Evolutionary conservation across 2,113 vertebrate genomes (phyloP).

Genomic region (Triplophysa dalaica): DNA sequence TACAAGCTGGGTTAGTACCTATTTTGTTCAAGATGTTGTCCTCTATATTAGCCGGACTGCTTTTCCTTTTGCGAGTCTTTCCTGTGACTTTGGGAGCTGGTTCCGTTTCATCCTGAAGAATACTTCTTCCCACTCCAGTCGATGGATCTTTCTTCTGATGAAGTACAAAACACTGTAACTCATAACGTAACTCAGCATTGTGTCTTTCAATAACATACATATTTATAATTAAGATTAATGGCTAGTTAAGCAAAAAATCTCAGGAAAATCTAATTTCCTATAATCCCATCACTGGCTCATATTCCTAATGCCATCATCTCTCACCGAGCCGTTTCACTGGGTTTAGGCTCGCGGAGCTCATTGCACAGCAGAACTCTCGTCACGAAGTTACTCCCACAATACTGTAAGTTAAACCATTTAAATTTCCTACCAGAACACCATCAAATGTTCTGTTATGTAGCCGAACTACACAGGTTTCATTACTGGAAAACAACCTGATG

Average conservation of each 20-base stretch:
- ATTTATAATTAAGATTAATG: conserved; percentile 8
- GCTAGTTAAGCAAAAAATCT: conserved; percentile 16
- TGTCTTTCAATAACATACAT: neutral
- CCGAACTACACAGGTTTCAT: neutral
- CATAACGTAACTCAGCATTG: neutral
- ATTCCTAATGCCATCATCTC: conserved; percentile 16
- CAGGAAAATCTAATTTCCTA: conserved; percentile 19
- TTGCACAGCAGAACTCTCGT: conserved; percentile 8
- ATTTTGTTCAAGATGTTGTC: conserved; percentile 54
- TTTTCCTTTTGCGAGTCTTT: conserved; percentile 59
- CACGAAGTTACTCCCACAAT: conserved; percentile 12
- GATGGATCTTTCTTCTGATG: conserved; percentile 68
- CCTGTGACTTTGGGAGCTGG: conserved; percentile 49
- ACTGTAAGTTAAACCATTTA: neutral
- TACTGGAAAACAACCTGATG: neutral
- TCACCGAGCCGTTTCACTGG: neutral
- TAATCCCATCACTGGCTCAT: conserved; percentile 22
- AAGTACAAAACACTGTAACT: conserved; percentile 42
- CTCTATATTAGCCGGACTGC: conserved; percentile 52
- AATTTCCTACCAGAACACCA: conserved; percentile 14
- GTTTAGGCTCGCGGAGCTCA: conserved; percentile 13
- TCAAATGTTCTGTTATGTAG: neutral
- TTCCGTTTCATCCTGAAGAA: conserved; percentile 52
- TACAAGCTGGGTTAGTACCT: conserved; percentile 57
- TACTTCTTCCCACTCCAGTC: conserved; percentile 60